Evolutionary conservation across 1,140 invertebrate species (phyloP), one percentile per base, ranked within the genome.

Genomic region (Drosophila oshimai): DNA sequence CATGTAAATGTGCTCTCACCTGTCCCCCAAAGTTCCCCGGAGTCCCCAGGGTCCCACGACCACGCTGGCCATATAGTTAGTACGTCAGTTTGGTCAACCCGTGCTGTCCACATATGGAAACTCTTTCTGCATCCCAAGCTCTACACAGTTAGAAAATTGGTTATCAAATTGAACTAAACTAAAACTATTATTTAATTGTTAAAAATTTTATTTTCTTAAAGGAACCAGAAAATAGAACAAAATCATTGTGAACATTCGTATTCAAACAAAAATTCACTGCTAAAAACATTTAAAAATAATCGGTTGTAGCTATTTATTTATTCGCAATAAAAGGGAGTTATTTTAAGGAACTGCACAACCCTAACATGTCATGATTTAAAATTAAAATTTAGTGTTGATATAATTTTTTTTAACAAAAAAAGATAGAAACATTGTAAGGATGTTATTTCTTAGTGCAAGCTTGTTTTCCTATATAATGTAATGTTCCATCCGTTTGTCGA

Each of bases 1-100:
- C 80, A 86, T 86, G 79, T 84, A 84, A 83, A 83, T 84, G 58
- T 61, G 79, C 78, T 80, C 70, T 86, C 69, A 79, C 75, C 76
- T 41, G 45, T 39, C 44, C 33, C 44, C 31, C 47, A 6, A 6
- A 20, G n/a, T 9, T 18, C 20, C 5, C 2, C 12, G 10, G 31
- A 10, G 28, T 29, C 46, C 28, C 45, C 29, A 17, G 45, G 45
- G 26, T 26, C 55, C 45, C 29, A 64, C 61, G 58, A 65, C 60
- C 61, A 65, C 58, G 61, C 45, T 61, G 2, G 26, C 57, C 37
- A 39, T 44, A 49, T 71, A 70, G 45, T 73, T 71, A 71, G 67
- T 61, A 65, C 61, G 60, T 65, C 61, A 50, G 42, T 31, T 65
- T 31, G 60, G 61, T 39, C 58, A 65, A 22, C 60, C 61, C 42